Conservation (phyloP, 2,113 vertebrate species). For the Seriola quinqueradiata region DNA sequence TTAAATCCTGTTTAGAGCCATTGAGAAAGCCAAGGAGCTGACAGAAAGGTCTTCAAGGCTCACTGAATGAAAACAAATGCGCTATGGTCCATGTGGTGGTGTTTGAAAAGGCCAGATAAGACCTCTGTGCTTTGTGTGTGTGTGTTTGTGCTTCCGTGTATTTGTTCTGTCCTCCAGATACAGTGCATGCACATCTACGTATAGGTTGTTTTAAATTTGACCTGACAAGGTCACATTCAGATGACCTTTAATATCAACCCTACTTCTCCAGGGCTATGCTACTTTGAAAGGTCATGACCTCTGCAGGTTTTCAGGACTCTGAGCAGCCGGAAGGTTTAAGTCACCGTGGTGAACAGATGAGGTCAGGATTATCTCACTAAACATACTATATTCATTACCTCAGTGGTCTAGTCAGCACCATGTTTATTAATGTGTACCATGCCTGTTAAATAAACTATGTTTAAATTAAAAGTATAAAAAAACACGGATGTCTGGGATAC, state of each 20-base stretch:
- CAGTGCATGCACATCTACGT: not conserved
- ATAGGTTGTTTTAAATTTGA: constrained; percentile 8
- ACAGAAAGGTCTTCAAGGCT: constrained; percentile 46
- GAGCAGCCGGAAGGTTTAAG: constrained; percentile 44
- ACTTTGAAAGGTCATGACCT: constrained; percentile 49
- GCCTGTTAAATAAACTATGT: not conserved
- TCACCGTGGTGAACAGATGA: constrained; percentile 38
- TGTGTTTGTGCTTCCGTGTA: not conserved
- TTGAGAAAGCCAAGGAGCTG: constrained; percentile 57
- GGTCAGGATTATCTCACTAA: constrained; percentile 52
- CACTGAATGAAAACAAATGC: constrained; percentile 47
- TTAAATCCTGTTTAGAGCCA: constrained; percentile 61
- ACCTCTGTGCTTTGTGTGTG: not conserved
- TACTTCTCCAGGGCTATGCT: not conserved
- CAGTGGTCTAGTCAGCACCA: constrained; percentile 21
- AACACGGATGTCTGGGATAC: not conserved
- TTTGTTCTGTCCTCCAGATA: not conserved
- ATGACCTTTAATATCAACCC: constrained; percentile 41
- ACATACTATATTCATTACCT: constrained; percentile 20
- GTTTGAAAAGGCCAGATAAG: constrained; percentile 56
- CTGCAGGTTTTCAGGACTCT: constrained; percentile 8
- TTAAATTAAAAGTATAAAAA: not conserved
- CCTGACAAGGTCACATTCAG: constrained; percentile 36
- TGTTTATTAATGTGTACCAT: not conserved
- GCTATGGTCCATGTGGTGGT: constrained; percentile 24